These are phyloP conservation scores for Drosophila bipectinata DNA, from an alignment of 1,140 invertebrate species.

Conservation along the genomic window DNA sequence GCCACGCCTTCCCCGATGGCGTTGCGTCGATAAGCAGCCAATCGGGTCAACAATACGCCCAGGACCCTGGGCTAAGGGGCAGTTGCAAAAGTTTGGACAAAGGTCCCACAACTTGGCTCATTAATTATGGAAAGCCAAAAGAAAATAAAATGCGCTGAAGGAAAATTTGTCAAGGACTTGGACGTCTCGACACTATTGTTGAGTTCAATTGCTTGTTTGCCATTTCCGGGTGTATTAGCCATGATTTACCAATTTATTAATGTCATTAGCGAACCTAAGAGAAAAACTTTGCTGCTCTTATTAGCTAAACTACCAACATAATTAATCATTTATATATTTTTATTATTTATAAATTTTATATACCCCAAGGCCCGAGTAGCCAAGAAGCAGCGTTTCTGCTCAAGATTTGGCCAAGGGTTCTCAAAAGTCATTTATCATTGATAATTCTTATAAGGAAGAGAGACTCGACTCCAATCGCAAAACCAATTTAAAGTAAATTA, in stretches of 20 bases:
- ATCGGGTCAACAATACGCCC: slow-evolving; percentile 52
- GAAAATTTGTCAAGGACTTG: slow-evolving; percentile 52
- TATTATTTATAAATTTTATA: not conserved
- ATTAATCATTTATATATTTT: not conserved
- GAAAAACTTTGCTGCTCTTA: not conserved
- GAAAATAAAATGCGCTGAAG: slow-evolving; percentile 40
- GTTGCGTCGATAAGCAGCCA: slow-evolving; percentile 59
- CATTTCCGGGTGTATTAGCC: slow-evolving; percentile 59
- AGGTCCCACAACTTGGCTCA: slow-evolving; percentile 68
- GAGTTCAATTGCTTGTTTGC: slow-evolving; percentile 60
- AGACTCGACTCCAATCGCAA: slow-evolving; percentile 37
- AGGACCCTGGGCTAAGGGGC: slow-evolving; percentile 5
- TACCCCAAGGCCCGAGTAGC: not conserved
- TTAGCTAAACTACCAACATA: not conserved
- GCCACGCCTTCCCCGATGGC: not conserved
- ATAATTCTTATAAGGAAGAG: slow-evolving; percentile 45
- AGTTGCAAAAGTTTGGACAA: slow-evolving; percentile 59
- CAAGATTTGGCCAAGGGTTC: not conserved
- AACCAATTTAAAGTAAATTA: slow-evolving; percentile 82
- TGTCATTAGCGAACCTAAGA: slow-evolving; percentile 64
- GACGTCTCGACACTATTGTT: slow-evolving; percentile 18
- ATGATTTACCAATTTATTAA: slow-evolving; percentile 74
- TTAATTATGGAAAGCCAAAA: slow-evolving; percentile 62
- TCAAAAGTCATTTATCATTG: slow-evolving; percentile 67
- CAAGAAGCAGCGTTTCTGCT: not conserved